phyloP scores from a whole-genome alignment of 2,113 vertebrate genomes.

The Siniperca knerii region DNA sequence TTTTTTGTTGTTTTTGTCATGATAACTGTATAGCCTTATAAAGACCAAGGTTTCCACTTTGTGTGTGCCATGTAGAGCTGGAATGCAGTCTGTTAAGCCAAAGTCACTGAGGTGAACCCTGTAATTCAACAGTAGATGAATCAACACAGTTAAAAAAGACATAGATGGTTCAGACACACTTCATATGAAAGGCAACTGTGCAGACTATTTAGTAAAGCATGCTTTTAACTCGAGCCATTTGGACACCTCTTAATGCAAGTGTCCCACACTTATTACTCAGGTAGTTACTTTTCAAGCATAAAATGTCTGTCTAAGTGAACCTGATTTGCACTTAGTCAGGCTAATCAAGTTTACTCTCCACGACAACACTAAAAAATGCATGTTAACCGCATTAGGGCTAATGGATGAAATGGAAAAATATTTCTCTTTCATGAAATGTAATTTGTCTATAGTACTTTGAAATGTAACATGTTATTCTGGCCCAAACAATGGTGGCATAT shows the following conservation, averaged over 20 bases:
- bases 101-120: neutral
- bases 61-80: neutral
- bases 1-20: neutral
- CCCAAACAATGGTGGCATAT: neutral
- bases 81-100: neutral
- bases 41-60: neutral
- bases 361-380: slow-evolving; percentile 61
- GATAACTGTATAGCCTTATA: neutral
- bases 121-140: slow-evolving; percentile 17
- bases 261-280: slow-evolving; percentile 51
- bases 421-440: slow-evolving; percentile 14
- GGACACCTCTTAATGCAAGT: slow-evolving; percentile 53
- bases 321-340: slow-evolving; percentile 66
- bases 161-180: slow-evolving; percentile 20
- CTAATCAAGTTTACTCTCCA: slow-evolving; percentile 64
- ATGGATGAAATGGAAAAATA: slow-evolving; percentile 55
- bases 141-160: slow-evolving; percentile 34
- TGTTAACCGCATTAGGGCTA: slow-evolving; percentile 55
- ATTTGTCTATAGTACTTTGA: slow-evolving; percentile 8
- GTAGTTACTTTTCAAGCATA: slow-evolving; percentile 56
- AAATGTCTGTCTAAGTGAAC: slow-evolving; percentile 58
- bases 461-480: slow-evolving; percentile 3
- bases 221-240: slow-evolving; percentile 55
- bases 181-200: slow-evolving; percentile 7
- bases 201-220: slow-evolving; percentile 18